Percentiles rank a stretch among this genome's conserved stretches.
phyloP scores from a whole-genome alignment of 2,888 invertebrate genomes.

The Limnephilus auricula region DNA sequence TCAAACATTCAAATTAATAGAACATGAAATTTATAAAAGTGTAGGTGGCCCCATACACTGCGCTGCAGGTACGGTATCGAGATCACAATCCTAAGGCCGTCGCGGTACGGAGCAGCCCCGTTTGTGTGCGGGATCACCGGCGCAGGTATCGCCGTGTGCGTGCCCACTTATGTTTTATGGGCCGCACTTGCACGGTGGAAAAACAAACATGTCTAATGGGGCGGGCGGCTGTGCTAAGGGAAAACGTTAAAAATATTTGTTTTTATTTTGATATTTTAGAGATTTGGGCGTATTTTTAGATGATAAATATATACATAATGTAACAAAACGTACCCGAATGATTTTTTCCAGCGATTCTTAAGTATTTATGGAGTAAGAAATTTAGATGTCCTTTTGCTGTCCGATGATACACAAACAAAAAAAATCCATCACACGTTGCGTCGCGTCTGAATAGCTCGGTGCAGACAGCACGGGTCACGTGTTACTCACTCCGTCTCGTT shows the following conservation, averaged over 20 bases:
- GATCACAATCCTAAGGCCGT: neutral
- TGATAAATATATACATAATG: too few relatives aligned
- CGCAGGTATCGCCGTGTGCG: neutral
- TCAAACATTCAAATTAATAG: neutral
- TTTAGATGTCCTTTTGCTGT: too few relatives aligned
- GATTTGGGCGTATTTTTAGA: too few relatives aligned
- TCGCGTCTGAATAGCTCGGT: too few relatives aligned
- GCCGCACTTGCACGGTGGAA: conserved; percentile 61
- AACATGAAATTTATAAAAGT: neutral
- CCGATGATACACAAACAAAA: too few relatives aligned
- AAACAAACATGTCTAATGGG: conserved; percentile 62
- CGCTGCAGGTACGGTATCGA: neutral
- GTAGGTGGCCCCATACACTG: neutral
- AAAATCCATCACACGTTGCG: too few relatives aligned
- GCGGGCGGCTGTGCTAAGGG: conserved; percentile 54
- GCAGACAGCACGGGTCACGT: too few relatives aligned
- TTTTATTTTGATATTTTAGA: neutral
- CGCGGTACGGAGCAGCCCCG: neutral
- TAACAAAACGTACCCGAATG: too few relatives aligned
- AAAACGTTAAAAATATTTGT: neutral
- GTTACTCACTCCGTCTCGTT: too few relatives aligned
- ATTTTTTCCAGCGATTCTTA: too few relatives aligned
- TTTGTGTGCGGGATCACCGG: conserved; percentile 7
- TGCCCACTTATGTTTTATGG: conserved; percentile 22
- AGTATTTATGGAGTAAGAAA: too few relatives aligned